Evolutionary conservation across 2,888 invertebrate genomes (phyloP), one percentile per base, ranked within the genome.

Genomic region (Amphimallon solstitiale): DNA sequence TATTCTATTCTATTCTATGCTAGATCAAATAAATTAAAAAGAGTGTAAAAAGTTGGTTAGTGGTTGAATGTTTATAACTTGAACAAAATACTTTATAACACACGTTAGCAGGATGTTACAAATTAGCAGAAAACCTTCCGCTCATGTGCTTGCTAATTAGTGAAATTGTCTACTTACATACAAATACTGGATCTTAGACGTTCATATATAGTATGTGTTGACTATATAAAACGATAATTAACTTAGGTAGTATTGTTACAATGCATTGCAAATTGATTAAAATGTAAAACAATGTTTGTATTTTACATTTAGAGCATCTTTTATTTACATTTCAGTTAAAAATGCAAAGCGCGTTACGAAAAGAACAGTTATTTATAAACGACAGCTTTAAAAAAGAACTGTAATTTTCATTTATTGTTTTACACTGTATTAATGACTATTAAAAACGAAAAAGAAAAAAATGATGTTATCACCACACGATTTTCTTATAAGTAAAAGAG

Each of bases 71-170:
- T 29, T 14, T 2, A 21, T 19, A 52, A 52, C 1, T 17, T 17
- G 5, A 37, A 23, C n/a, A 49, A 35, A 12, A 7, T 7, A 10
- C 34, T 51, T 34, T n/a, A 4, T 14, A 51, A 14, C 12, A 14
- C 3, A 35, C 37, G 15, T 4, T 4, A 52, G 6, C 10, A 40
- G 38, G 54, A 21, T 38, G 40, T 40, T 38, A 7, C 54, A 19
- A 12, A 40, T 40, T 54, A 54, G 34, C 51, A 51, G 15, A 7
- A 15, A 34, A 29, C 14, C 15, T 29, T 14, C 9, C n/a, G 10
- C 38, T 29, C 9, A 29, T 29, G 19, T 54, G 17, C 40, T 40
- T 40, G 17, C 54, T 54, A 19, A 54, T 40, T 54, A 54, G 40
- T 38, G 12, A 14, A n/a, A 9, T 15, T 37, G 38, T 54, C n/a